A percentile compares a stretch with the other conserved stretches of the same genome.
These are phyloP conservation scores for Lates japonicus DNA, from an alignment of 2,797 vertebrate genomes.

Conservation along the genomic window DNA sequence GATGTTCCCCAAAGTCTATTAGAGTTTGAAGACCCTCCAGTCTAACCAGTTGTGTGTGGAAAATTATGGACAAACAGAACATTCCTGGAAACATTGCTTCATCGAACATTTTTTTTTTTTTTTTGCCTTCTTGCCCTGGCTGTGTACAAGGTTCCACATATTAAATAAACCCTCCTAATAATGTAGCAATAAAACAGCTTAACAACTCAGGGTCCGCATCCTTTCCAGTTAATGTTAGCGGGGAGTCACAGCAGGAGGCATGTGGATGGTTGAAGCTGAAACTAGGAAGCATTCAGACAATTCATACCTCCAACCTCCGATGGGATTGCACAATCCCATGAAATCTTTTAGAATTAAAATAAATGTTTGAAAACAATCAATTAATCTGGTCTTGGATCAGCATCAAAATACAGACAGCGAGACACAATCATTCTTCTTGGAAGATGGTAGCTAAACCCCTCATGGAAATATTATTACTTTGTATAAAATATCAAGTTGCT, in stretches of 20 bases:
- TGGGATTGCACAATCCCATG: background rate
- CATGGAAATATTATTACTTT: background rate
- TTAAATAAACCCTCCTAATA: slow-evolving; percentile 46
- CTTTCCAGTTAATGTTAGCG: slow-evolving; percentile 9
- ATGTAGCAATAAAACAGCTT: slow-evolving; percentile 33
- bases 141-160: slow-evolving; percentile 6
- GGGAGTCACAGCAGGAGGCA: slow-evolving; percentile 14
- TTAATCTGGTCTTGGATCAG: background rate
- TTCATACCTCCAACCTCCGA: background rate
- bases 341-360: background rate
- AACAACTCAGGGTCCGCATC: slow-evolving; percentile 21
- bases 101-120: slow-evolving; percentile 10
- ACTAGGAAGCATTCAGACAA: background rate
- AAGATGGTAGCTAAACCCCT: background rate
- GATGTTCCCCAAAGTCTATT: slow-evolving; percentile 20
- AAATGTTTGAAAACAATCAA: background rate
- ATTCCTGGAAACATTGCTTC: slow-evolving; percentile 56
- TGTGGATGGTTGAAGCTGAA: background rate
- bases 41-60: slow-evolving; percentile 16
- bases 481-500: background rate
- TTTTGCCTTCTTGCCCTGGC: slow-evolving; percentile 15
- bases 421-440: background rate
- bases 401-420: background rate
- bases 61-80: slow-evolving; percentile 24
- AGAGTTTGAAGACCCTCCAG: slow-evolving; percentile 18